Conservation (phyloP, 2,797 vertebrate genomes). For the Microhierax caerulescens region DNA sequence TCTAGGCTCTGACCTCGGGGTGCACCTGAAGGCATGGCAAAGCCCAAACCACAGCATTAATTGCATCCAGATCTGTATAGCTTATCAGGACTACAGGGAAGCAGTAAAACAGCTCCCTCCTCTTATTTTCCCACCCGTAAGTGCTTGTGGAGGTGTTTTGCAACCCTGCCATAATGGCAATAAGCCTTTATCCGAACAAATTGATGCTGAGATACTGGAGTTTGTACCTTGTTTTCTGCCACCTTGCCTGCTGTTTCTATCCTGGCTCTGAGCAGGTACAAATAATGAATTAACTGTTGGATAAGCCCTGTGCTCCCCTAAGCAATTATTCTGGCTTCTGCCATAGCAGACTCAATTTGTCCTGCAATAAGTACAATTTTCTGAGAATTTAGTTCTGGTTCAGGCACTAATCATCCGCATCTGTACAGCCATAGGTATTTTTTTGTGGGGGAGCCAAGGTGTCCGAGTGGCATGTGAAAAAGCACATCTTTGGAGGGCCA, state of each 20-base stretch:
- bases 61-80: background rate
- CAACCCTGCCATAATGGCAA: background rate
- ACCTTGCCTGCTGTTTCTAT: conserved; percentile 23
- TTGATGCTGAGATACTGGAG: background rate
- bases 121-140: background rate
- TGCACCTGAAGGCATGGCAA: background rate
- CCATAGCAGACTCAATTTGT: conserved; percentile 47
- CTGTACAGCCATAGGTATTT: fast-evolving
- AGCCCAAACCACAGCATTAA: background rate
- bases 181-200: conserved; percentile 42
- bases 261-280: conserved; percentile 26
- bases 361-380: conserved; percentile 32
- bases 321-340: conserved; percentile 58
- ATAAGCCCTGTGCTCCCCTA: conserved; percentile 6
- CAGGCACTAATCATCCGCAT: background rate
- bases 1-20: background rate
- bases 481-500: fast-evolving
- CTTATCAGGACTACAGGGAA: background rate
- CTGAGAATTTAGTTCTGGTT: conserved; percentile 44
- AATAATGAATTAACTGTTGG: conserved; percentile 66
- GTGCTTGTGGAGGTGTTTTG: background rate
- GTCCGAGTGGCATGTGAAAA: background rate
- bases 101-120: background rate
- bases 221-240: conserved; percentile 7
- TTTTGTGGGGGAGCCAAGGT: background rate